Evolutionary conservation across 2,888 invertebrate genomes (phyloP).

Genomic region (Machimus atricapillus): DNA sequence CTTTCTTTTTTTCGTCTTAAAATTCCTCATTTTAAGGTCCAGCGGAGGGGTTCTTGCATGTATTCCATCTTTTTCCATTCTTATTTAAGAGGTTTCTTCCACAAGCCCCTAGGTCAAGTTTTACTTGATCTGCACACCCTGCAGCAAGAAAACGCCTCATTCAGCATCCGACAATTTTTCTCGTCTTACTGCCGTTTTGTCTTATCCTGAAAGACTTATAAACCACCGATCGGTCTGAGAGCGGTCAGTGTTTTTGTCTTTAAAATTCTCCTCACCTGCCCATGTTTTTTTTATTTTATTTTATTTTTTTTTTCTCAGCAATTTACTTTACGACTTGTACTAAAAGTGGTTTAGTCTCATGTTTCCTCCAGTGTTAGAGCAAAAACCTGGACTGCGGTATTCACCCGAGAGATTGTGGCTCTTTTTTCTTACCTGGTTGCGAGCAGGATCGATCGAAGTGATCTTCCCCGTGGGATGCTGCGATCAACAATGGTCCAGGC

Average conservation of each 20-base stretch:
- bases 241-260: background rate
- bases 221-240: background rate
- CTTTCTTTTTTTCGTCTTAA: background rate
- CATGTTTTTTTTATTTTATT: background rate
- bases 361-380: background rate
- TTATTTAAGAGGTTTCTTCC: background rate
- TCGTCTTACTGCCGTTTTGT: slow-evolving; percentile 11
- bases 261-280: slow-evolving; percentile 2
- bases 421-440: background rate
- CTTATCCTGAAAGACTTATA: slow-evolving; percentile 14
- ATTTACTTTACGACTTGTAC: slow-evolving; percentile 9
- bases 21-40: background rate
- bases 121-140: background rate
- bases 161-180: background rate
- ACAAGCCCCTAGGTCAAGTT: background rate
- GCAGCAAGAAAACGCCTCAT: background rate
- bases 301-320: slow-evolving; percentile 5
- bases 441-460: background rate
- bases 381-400: background rate
- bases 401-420: background rate
- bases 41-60: background rate
- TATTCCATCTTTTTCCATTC: background rate
- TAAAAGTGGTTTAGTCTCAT: slow-evolving; percentile 2
- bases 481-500: background rate
- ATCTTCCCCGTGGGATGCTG: slow-evolving; percentile 2